phyloP scores from a whole-genome alignment of 2,113 vertebrate genomes.

The Tragelaphus strepsiceros region DNA sequence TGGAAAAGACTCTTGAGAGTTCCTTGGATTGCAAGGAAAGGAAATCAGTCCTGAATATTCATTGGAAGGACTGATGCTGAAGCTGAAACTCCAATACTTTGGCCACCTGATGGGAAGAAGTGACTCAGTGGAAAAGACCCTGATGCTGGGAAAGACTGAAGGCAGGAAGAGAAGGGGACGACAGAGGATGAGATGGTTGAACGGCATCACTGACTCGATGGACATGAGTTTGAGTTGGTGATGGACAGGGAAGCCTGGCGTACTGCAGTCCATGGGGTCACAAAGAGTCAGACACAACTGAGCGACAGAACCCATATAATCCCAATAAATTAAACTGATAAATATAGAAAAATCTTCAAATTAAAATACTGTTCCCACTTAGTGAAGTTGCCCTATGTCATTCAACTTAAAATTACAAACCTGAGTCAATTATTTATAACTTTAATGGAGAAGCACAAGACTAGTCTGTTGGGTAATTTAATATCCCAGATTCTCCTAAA shows the following conservation, averaged over 20 bases:
- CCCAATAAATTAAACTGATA: neutral
- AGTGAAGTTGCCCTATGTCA: fast-evolving
- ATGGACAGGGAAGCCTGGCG: neutral
- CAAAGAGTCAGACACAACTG: fast-evolving
- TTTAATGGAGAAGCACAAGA: neutral
- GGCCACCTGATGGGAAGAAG: neutral
- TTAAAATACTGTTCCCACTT: too few relatives aligned
- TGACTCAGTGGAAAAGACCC: neutral
- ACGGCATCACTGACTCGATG: neutral
- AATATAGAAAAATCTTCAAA: neutral
- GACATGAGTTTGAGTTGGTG: neutral
- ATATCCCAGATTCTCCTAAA: neutral
- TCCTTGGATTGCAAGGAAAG: neutral
- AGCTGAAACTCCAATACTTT: neutral
- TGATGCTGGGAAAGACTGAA: neutral
- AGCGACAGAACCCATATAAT: neutral
- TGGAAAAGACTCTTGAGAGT: neutral
- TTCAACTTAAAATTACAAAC: neutral
- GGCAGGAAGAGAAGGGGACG: neutral
- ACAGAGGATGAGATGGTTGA: neutral
- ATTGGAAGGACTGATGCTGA: neutral
- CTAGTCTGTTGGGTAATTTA: neutral
- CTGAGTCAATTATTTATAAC: neutral
- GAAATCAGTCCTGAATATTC: neutral
- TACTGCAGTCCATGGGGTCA: neutral